A percentile compares a stretch with the other conserved stretches of the same genome.
Conservation (phyloP, 2,797 vertebrate genomes). For the Tapera naevia region DNA sequence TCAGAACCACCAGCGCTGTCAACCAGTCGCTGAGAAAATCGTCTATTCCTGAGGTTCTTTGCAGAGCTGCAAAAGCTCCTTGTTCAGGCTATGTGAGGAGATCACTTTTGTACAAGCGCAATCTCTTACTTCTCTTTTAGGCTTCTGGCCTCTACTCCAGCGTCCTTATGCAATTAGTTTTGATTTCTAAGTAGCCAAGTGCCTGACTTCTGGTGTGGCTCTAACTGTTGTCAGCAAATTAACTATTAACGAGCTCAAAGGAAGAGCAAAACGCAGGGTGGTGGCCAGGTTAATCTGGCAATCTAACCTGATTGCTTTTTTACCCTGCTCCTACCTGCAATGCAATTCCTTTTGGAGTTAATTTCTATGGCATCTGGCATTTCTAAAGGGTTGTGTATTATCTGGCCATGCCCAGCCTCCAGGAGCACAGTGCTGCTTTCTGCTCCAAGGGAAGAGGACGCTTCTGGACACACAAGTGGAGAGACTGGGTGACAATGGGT, state of each 20-base stretch:
- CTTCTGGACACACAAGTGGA: background rate
- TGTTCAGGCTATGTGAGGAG: background rate
- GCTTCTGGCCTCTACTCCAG: background rate
- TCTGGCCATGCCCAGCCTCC: background rate
- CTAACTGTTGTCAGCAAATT: background rate
- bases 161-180: background rate
- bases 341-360: background rate
- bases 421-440: background rate
- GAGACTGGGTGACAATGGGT: background rate
- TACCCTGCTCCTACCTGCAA: background rate
- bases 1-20: background rate
- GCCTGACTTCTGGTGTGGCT: background rate
- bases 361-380: background rate
- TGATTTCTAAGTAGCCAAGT: background rate
- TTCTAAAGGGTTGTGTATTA: background rate
- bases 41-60: background rate
- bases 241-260: background rate
- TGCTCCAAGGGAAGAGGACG: background rate
- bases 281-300: background rate
- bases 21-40: background rate
- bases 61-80: background rate
- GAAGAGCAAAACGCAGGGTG: conserved; percentile 6
- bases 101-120: background rate
- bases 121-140: background rate
- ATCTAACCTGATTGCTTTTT: background rate